These are phyloP conservation scores for Felis catus DNA, from an alignment of 2,113 vertebrate genomes.

Conservation along the genomic window F.catus_Fca126_mat1.0 CM031412.1:223341501-223342000, in stretches of 20 bases:
- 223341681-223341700: background rate
- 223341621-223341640: background rate
- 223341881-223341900: background rate
- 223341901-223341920: background rate
- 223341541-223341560: too few relatives aligned
- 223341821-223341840: background rate
- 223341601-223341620: too few relatives aligned
- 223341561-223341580: too few relatives aligned
- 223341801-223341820: background rate
- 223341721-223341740: background rate
- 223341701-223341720: background rate
- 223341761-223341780: background rate
- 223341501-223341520: too few relatives aligned
- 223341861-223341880: background rate
- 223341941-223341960: background rate
- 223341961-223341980: background rate
- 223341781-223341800: background rate
- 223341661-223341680: background rate
- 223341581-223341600: too few relatives aligned
- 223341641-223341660: background rate
- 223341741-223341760: background rate
- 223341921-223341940: background rate
- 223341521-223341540: too few relatives aligned
- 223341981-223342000: background rate
- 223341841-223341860: background rate